These are phyloP conservation scores for Onychostoma macrolepis DNA, from an alignment of 2,113 vertebrate species.

Conservation along the genomic window DNA sequence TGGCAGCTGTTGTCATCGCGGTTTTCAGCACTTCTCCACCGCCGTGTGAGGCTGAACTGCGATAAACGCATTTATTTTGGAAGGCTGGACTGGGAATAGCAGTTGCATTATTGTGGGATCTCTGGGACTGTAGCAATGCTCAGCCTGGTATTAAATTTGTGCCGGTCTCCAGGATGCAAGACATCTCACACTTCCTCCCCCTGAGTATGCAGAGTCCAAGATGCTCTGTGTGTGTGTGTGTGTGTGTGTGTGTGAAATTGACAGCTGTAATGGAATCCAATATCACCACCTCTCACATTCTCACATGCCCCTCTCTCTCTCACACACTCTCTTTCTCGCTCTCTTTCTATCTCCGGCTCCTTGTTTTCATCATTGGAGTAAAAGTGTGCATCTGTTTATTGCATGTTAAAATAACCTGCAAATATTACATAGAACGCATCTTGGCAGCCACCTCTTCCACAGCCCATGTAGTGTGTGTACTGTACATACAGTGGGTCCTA, in stretches of 20 bases:
- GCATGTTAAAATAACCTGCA: neutral
- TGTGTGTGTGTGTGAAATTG: slow-evolving; percentile 37
- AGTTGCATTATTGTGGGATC: slow-evolving; percentile 46
- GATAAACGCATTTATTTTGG: slow-evolving; percentile 56
- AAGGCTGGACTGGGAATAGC: slow-evolving; percentile 49
- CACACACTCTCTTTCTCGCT: neutral
- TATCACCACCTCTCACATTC: slow-evolving; percentile 24
- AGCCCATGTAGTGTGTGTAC: neutral
- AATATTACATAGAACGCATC: slow-evolving; percentile 41
- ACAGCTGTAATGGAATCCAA: slow-evolving; percentile 31
- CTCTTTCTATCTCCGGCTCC: neutral
- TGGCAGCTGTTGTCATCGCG: slow-evolving; percentile 42
- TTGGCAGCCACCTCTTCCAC: neutral
- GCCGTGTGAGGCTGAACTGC: slow-evolving; percentile 39
- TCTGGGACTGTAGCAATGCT: slow-evolving; percentile 41
- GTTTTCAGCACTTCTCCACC: slow-evolving; percentile 46
- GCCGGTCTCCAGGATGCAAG: slow-evolving; percentile 26
- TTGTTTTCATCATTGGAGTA: slow-evolving; percentile 6
- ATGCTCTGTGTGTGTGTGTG: slow-evolving; percentile 13
- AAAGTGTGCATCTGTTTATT: slow-evolving; percentile 9
- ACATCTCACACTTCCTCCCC: slow-evolving; percentile 34
- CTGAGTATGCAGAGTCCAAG: neutral
- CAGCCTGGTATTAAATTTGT: slow-evolving; percentile 52
- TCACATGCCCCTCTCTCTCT: neutral
- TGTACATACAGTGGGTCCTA: neutral